These are phyloP conservation scores for Trachythela sp. DNA, from an alignment of 64 coral and sea anemone genomes.

Conservation along the genomic window DNA sequence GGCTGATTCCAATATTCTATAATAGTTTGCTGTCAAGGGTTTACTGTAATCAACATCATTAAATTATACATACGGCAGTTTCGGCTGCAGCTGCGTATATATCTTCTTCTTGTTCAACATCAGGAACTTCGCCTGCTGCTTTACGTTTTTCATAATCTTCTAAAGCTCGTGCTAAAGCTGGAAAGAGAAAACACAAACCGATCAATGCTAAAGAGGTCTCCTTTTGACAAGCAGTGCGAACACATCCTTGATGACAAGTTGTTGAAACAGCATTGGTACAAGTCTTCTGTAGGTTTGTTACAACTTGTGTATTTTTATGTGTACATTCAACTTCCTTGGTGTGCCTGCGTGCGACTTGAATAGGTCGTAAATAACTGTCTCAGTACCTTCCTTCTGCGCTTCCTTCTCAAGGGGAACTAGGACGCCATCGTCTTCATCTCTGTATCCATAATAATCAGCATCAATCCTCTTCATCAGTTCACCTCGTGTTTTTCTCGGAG, in stretches of 20 bases:
- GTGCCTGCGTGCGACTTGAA: too few relatives aligned
- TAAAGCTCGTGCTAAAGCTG: constrained; percentile 77
- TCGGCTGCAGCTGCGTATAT: constrained; percentile 84
- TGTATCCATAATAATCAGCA: constrained; percentile 97
- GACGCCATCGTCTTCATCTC: constrained; percentile 98
- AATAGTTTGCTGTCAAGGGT: too few relatives aligned
- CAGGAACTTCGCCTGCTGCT: constrained; percentile 53
- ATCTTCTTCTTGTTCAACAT: constrained; percentile 68
- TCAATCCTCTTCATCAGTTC: constrained; percentile 95
- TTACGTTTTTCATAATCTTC: constrained; percentile 81
- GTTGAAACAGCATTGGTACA: too few relatives aligned
- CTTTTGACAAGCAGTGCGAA: too few relatives aligned
- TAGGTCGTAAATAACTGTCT: too few relatives aligned
- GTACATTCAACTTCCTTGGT: too few relatives aligned
- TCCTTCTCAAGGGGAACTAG: constrained; percentile 90
- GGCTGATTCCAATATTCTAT: too few relatives aligned
- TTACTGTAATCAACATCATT: too few relatives aligned
- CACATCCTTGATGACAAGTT: too few relatives aligned
- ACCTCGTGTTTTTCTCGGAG: constrained; percentile 91
- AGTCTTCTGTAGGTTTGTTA: too few relatives aligned
- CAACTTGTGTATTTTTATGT: not conserved
- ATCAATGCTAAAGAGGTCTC: not conserved
- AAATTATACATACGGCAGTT: not conserved
- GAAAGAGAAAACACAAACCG: too few relatives aligned
- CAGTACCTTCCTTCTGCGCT: constrained; percentile 85